phyloP scores from a whole-genome alignment of 2,113 vertebrate species.

The Albula goreensis region DNA sequence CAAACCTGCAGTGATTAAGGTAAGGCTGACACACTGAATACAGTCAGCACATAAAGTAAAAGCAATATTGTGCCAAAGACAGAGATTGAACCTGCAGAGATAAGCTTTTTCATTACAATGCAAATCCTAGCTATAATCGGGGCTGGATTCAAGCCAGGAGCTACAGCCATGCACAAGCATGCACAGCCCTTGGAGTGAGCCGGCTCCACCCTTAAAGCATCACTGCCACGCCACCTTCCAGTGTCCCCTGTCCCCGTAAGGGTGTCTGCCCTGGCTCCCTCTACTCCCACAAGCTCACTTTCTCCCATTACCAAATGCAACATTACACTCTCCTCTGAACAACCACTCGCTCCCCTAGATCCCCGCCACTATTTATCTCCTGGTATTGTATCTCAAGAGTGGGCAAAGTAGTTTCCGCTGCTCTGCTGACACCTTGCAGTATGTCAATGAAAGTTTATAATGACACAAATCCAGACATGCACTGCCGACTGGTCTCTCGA shows the following conservation, averaged over 20 bases:
- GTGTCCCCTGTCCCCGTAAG: slow-evolving; percentile 23
- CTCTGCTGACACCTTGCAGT: too few species aligned
- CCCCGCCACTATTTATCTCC: background rate
- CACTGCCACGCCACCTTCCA: slow-evolving; percentile 41
- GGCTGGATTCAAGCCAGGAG: slow-evolving; percentile 56
- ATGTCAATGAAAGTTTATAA: background rate
- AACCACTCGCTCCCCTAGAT: background rate
- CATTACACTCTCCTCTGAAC: background rate
- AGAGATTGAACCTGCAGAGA: slow-evolving; percentile 58
- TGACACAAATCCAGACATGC: background rate
- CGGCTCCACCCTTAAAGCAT: slow-evolving; percentile 34
- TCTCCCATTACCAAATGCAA: background rate
- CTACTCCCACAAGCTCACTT: background rate
- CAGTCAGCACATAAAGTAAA: slow-evolving; percentile 11
- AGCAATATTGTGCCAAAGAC: slow-evolving; percentile 37
- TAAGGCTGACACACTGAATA: slow-evolving; percentile 20
- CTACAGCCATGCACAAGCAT: slow-evolving; percentile 56
- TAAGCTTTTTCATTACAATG: slow-evolving; percentile 59
- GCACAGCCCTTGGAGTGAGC: slow-evolving; percentile 37
- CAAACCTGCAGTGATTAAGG: background rate
- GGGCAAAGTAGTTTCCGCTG: background rate
- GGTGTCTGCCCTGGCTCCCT: background rate
- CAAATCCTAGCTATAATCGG: slow-evolving; percentile 62
- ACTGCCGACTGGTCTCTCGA: background rate
- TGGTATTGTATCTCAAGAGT: background rate